phyloP scores from a whole-genome alignment of 2,888 invertebrate species.

The Lasioglossum pauxillum region DNA sequence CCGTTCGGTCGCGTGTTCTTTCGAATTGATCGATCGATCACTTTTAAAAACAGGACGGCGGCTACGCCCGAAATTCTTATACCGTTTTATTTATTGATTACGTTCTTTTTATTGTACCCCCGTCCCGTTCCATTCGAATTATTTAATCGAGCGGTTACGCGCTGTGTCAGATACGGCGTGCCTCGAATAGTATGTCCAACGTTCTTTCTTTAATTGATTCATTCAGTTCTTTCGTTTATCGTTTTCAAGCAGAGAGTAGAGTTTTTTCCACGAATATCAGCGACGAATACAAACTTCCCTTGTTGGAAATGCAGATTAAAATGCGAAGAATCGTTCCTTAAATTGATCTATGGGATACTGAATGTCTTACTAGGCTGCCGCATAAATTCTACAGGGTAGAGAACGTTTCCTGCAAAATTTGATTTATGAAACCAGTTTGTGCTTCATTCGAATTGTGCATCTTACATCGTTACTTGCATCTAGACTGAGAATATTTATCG shows the following conservation, averaged over 20 bases:
- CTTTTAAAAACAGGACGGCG: slow-evolving; percentile 40
- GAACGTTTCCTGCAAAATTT: background rate
- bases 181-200: background rate
- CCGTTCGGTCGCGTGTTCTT: slow-evolving; percentile 54
- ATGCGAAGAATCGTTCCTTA: background rate
- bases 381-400: background rate
- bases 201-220: background rate
- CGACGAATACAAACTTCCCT: background rate
- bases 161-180: background rate
- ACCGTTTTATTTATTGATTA: slow-evolving; percentile 7
- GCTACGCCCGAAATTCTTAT: slow-evolving; percentile 19
- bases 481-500: background rate
- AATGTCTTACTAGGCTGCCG: background rate
- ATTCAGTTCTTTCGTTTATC: background rate
- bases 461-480: background rate
- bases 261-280: background rate
- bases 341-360: background rate
- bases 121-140: background rate
- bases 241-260: background rate
- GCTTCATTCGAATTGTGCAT: background rate
- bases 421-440: slow-evolving; percentile 5
- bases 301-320: background rate
- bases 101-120: background rate
- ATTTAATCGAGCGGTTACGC: slow-evolving; percentile 25
- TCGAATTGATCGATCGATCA: slow-evolving; percentile 66